These are phyloP conservation scores for Alitta virens DNA, from an alignment of 2,888 invertebrate species.

Conservation along the genomic window DNA sequence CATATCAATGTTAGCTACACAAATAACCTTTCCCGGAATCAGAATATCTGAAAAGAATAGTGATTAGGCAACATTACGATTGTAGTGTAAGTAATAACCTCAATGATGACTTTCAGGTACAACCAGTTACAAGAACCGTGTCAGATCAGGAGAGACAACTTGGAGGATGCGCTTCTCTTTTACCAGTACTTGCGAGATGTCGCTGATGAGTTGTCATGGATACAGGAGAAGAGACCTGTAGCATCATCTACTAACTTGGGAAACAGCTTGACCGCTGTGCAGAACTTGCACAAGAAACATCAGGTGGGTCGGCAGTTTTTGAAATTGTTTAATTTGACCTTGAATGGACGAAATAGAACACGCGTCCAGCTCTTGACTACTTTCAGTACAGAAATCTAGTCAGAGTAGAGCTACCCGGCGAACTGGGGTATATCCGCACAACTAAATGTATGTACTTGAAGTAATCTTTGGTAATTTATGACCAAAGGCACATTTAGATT, in stretches of 20 bases:
- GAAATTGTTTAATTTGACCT: too few species aligned
- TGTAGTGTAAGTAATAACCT: background rate
- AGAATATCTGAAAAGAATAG: background rate
- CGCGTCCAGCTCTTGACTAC: too few species aligned
- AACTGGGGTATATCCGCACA: too few species aligned
- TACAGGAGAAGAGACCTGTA: constrained; percentile 73
- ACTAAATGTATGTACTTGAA: too few species aligned
- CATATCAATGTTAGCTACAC: background rate
- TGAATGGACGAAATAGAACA: too few species aligned
- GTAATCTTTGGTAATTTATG: too few species aligned
- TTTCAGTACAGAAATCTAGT: too few species aligned
- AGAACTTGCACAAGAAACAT: constrained; percentile 90
- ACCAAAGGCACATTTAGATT: too few species aligned
- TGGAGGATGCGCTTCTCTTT: constrained; percentile 83
- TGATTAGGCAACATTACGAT: background rate
- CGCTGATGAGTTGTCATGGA: constrained; percentile 89
- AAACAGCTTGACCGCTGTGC: constrained; percentile 69
- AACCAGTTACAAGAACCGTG: constrained; percentile 83
- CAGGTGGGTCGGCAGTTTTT: constrained; percentile 63
- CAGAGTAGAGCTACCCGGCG: too few species aligned
- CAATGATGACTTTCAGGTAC: constrained; percentile 61
- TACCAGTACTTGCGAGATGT: constrained; percentile 90
- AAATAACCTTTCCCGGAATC: background rate
- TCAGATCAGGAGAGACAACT: constrained; percentile 84
- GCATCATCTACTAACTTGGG: constrained; percentile 73